Evolutionary conservation across 2,113 vertebrate genomes (phyloP).

Genomic region (Melanotaenia duboulayi): DNA sequence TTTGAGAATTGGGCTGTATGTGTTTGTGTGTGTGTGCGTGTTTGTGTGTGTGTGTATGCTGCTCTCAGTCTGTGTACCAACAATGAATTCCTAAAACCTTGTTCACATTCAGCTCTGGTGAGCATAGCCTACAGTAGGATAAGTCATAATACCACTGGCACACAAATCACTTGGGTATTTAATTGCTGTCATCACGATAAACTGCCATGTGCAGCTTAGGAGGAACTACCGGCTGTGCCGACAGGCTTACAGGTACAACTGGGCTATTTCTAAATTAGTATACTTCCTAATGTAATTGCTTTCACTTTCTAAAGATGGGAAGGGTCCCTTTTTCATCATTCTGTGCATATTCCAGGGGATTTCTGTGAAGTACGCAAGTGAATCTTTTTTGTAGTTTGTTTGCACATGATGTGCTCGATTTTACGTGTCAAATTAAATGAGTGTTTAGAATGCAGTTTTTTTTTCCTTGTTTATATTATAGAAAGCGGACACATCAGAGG

Average conservation of each 20-base stretch:
- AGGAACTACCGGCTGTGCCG: slow-evolving; percentile 52
- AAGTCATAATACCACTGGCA: slow-evolving; percentile 69
- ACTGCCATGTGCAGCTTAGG: slow-evolving; percentile 68
- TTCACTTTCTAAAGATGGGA: slow-evolving; percentile 61
- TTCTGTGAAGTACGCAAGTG: slow-evolving; percentile 8
- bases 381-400: slow-evolving; percentile 29
- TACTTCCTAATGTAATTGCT: slow-evolving; percentile 74
- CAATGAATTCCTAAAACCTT: slow-evolving; percentile 33
- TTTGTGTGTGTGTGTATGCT: slow-evolving; percentile 29
- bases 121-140: slow-evolving; percentile 48
- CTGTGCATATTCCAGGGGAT: slow-evolving; percentile 22
- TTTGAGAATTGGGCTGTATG: slow-evolving; percentile 45
- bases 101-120: slow-evolving; percentile 42
- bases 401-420: slow-evolving; percentile 14
- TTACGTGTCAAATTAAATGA: slow-evolving; percentile 30
- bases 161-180: slow-evolving; percentile 71
- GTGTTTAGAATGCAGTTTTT: slow-evolving; percentile 14
- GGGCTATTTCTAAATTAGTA: slow-evolving; percentile 71
- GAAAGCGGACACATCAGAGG: not conserved
- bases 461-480: not conserved
- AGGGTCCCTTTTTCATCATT: slow-evolving; percentile 60
- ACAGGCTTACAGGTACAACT: slow-evolving; percentile 71
- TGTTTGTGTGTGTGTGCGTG: slow-evolving; percentile 29
- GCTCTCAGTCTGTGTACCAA: slow-evolving; percentile 37
- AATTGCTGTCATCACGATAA: slow-evolving; percentile 76